Evolutionary conservation across 30 jellyfish, hydroid and myxozoan genomes (phyloP).

Genomic region (Aurelia sp.): DNA sequence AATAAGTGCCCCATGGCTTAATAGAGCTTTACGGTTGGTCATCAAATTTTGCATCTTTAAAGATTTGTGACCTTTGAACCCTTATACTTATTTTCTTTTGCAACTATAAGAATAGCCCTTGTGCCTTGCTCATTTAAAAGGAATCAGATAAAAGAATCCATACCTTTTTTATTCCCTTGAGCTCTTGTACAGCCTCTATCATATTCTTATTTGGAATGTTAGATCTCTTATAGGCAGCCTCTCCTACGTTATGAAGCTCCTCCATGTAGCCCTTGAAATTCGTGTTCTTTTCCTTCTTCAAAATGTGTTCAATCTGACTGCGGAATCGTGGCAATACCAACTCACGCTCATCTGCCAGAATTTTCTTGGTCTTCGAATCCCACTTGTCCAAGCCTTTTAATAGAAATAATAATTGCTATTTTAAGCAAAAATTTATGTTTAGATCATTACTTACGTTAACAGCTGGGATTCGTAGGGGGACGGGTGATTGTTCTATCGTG

Average conservation of each 20-base stretch:
- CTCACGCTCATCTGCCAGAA: conserved; percentile 21
- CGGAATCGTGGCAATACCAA: conserved; percentile 25
- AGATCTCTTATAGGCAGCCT: conserved; percentile 52
- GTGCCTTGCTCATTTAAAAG: too few relatives aligned
- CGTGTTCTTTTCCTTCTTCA: conserved; percentile 34
- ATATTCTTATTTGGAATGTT: conserved; percentile 23
- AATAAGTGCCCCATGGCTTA: too few relatives aligned
- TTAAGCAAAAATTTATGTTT: too few relatives aligned
- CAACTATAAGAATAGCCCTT: too few relatives aligned
- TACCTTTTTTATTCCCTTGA: conserved; percentile 33
- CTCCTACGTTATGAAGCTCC: conserved; percentile 40
- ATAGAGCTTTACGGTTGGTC: too few relatives aligned
- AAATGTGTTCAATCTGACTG: conserved; percentile 41
- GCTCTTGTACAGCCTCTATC: conserved; percentile 41
- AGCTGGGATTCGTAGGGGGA: too few relatives aligned
- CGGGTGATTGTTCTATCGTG: too few relatives aligned
- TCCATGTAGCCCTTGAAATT: conserved; percentile 30
- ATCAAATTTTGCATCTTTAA: too few relatives aligned
- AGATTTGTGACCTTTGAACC: too few relatives aligned
- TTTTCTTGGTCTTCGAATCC: conserved; percentile 19
- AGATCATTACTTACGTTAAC: too few relatives aligned
- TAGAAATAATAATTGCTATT: too few relatives aligned
- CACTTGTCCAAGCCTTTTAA: conserved; percentile 28
- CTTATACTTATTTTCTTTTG: too few relatives aligned
- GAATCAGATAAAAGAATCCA: neutral